phyloP scores from a whole-genome alignment of 2,797 vertebrate species.

The Mionectes olivaceus region DNA sequence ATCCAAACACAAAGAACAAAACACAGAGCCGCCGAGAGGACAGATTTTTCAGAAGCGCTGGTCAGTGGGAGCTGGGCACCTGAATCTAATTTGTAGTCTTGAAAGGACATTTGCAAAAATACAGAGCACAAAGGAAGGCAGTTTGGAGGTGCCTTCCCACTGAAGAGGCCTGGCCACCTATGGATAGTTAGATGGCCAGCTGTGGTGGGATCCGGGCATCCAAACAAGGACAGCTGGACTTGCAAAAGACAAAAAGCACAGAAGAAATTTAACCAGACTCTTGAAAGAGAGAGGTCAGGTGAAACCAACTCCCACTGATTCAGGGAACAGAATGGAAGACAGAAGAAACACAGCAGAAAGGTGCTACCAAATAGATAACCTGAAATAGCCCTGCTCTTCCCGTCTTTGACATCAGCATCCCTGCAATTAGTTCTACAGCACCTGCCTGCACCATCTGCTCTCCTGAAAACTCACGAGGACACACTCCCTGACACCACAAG shows the following conservation, averaged over 20 bases:
- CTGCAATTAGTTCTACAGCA: background rate
- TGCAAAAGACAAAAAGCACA: background rate
- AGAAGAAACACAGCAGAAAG: slow-evolving; percentile 15
- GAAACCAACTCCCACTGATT: slow-evolving; percentile 62
- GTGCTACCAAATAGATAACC: background rate
- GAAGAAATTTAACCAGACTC: background rate
- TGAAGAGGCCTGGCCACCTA: background rate
- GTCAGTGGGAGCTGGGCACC: slow-evolving; percentile 63
- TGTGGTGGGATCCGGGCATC: background rate
- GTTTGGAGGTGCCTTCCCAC: background rate
- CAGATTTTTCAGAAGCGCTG: background rate
- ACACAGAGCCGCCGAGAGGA: background rate
- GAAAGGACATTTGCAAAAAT: background rate
- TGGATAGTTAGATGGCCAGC: background rate
- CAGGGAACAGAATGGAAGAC: background rate
- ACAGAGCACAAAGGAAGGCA: accelerated
- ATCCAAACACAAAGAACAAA: background rate
- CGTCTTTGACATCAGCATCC: background rate
- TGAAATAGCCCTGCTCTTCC: background rate
- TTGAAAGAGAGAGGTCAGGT: background rate
- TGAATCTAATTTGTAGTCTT: background rate
- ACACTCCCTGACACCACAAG: background rate
- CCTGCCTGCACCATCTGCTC: background rate
- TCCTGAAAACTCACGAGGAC: background rate
- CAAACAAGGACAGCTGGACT: background rate